Base-by-base conservation (phyloP, 2,113 vertebrate species). In the Forbesichthys agassizii region DNA sequence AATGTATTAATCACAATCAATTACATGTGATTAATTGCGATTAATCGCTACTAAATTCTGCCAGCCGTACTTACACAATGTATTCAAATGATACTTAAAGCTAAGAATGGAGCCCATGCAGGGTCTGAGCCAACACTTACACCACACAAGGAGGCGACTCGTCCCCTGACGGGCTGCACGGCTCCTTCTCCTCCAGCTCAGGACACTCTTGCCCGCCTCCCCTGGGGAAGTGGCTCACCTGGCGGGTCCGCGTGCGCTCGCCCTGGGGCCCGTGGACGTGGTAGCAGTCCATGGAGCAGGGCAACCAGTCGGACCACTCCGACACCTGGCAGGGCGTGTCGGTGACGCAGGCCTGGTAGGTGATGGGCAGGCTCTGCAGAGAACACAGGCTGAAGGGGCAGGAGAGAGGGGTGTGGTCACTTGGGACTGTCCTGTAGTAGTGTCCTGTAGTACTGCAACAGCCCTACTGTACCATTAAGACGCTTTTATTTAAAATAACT, bases 311-410 rank as follows among this genome's bases (percentile, higher is more conserved):
- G 0, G 94, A 93, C 98, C 98, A 99, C 61, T 97, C 95, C 0
- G 93, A 93, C 61, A 96, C 93, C 49, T 96, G 95, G 54, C 97
- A 99, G 77, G 96, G 95, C 86, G 94, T 97, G 42, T 90, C 84
- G 49, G 96, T 90, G 68, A 98, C 95, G 10, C 98, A 99, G 61
- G 96, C 95, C 86, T 98, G 96, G 88, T 95, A 96, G 0, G 95
- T 96, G 71, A 96, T 81, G 0, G 96, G 98, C 49, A 97, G 71
- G 7, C 88, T 93, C 48, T 98, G 94, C 87, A 96, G 93, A 9
- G 92, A 91, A 81, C 98, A 99, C 69, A 96, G 90, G 80, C 98
- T 99, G 91, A 0, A 74, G 84, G 60, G 85, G 46, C 61, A 57
- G 16, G 68, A 7, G 61, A 11, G 55, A 56, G 27, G 42, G 36